Evolutionary conservation across 1,140 invertebrate genomes (phyloP), one percentile per base, ranked within the genome.

Genomic region (Megalopta genalis): DNA sequence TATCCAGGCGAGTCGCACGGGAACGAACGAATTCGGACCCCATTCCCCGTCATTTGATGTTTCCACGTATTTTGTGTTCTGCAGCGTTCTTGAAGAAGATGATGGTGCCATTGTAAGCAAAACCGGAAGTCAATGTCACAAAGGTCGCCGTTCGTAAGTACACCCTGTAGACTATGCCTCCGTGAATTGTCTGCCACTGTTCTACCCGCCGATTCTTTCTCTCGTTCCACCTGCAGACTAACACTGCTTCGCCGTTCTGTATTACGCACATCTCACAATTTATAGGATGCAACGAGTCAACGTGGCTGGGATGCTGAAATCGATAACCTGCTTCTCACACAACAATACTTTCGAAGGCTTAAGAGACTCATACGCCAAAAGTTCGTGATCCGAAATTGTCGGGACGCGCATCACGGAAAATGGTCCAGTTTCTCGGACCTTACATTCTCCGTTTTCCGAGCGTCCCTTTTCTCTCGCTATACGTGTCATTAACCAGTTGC

Each of bases 81-180:
- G 85, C 95, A 96, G 95, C 95, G 90, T 96, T 95, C 94, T 94
- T 96, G 93, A 95, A 95, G 95, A 95, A 95, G 94, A 93, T 95
- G 93, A 95, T 96, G 95, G 84, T 84, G 77, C 80, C 80, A 52
- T 87, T 90, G 80, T 91, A 95, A 94, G 93, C 70, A 59, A 39
- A 46, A 85, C 76, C 39, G 75, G 81, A 84, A 85, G 72, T 75
- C 72, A 83, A 46, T 71, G 68, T 81, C 76, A 88, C 77, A 83
- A 81, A 83, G 66, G 68, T 88, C 76, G 81, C 86, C 85, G 87
- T 90, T 86, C 88, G 92, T 93, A 86, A 93, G 92, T 93, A 91
- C 81, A 86, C 75, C 90, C 89, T 83, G 85, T 88, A 87, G 84
- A 57, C 27, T 54, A 32, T 46, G 5, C 80, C 81, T 74, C 49